Conservation (phyloP, 2,797 vertebrate species). For the Moxostoma hubbsi region DNA sequence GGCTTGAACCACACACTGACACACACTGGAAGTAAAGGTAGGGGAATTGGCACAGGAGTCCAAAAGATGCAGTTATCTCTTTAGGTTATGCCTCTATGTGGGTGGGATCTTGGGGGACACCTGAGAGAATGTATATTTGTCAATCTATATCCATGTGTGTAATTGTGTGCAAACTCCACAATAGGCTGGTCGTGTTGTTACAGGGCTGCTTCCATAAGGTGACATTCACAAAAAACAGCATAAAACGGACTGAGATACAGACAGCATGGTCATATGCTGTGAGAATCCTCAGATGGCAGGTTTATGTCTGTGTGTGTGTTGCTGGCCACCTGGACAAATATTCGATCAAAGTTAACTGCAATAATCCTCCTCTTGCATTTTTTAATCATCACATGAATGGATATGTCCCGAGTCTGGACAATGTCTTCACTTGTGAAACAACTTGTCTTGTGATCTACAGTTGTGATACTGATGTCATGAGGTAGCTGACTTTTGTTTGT, state of each 20-base stretch:
- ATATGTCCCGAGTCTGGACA: neutral
- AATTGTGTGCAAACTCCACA: constrained; percentile 64
- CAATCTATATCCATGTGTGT: constrained; percentile 17
- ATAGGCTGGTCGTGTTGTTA: constrained; percentile 69
- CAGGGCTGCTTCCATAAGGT: constrained; percentile 61
- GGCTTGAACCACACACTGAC: neutral
- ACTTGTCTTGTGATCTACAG: neutral
- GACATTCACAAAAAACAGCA: constrained; percentile 4
- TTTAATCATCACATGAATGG: neutral
- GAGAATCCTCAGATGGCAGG: neutral
- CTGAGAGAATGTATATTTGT: constrained; percentile 48
- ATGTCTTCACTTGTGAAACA: too few species aligned
- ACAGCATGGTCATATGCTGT: neutral
- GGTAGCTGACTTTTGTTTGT: neutral
- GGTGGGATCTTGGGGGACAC: neutral
- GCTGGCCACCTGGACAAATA: neutral
- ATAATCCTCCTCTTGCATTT: neutral
- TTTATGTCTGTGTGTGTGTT: neutral
- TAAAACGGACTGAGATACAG: neutral
- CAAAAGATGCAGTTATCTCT: neutral
- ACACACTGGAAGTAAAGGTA: constrained; percentile 37
- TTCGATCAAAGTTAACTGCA: neutral
- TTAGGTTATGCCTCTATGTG: neutral
- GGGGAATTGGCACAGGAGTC: neutral
- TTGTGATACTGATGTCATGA: constrained; percentile 3